Conservation (phyloP, 1,140 invertebrate genomes). For the Sarcophaga peregrina region DNA sequence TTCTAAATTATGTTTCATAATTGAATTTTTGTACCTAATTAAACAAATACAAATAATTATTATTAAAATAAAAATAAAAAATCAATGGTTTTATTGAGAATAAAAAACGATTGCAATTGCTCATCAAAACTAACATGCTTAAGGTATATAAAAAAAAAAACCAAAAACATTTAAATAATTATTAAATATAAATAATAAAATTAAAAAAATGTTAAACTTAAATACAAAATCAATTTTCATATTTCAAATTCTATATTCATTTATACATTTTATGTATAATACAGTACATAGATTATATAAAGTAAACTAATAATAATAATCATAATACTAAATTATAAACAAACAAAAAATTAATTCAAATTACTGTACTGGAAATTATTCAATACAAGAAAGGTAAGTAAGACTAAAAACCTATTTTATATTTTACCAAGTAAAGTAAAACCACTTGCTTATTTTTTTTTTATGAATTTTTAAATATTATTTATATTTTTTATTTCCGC, state of each 20-base stretch:
- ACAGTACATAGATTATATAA: background rate
- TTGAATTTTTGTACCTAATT: conserved; percentile 28
- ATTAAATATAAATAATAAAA: conserved; percentile 21
- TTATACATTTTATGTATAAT: conserved; percentile 10
- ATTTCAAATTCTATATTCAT: conserved; percentile 24
- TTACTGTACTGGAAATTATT: background rate
- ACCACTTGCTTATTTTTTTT: conserved; percentile 2
- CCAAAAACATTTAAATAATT: background rate
- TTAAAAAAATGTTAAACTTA: background rate
- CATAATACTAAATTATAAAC: background rate
- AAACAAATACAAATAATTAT: conserved; percentile 44
- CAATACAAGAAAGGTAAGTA: background rate
- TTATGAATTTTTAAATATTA: conserved; percentile 61
- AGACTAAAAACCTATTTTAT: background rate
- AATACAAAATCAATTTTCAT: conserved; percentile 11
- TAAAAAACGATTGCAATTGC: conserved; percentile 31
- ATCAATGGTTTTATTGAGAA: conserved; percentile 11
- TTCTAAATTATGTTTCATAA: conserved; percentile 21
- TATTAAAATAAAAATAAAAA: conserved; percentile 26
- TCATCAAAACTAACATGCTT: conserved; percentile 39
- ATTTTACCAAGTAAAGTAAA: background rate
- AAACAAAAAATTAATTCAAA: background rate
- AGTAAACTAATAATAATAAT: background rate
- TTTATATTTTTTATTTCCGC: conserved; percentile 60
- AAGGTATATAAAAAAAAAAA: background rate